These are phyloP conservation scores for Babyrousa celebensis DNA, from an alignment of 2,797 vertebrate species.

Conservation along the genomic window DNA sequence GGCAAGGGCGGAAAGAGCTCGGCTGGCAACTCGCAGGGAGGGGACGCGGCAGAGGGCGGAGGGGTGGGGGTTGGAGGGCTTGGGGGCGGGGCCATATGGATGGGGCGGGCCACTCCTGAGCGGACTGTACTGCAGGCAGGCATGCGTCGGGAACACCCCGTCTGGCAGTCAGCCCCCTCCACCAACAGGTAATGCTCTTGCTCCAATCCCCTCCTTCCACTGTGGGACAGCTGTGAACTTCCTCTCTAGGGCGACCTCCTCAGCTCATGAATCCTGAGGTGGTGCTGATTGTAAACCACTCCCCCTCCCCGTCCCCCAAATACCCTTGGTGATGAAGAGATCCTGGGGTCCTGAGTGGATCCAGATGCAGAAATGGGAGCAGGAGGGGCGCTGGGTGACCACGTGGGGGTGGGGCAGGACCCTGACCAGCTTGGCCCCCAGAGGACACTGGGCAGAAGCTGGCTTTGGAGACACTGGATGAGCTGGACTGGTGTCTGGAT, in stretches of 20 bases:
- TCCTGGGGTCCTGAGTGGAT: background rate
- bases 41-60: background rate
- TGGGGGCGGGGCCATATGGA: background rate
- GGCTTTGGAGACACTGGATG: conserved; percentile 95
- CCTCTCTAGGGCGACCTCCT: background rate
- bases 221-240: background rate
- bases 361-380: background rate
- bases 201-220: background rate
- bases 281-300: background rate
- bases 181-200: conserved; percentile 91
- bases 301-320: background rate
- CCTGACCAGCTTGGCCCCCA: conserved; percentile 84
- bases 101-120: background rate
- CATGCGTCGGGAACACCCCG: conserved; percentile 91
- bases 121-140: conserved; percentile 89
- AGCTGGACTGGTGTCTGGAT: conserved; percentile 98
- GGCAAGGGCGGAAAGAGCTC: rapidly evolving
- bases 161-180: conserved; percentile 92
- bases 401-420: background rate
- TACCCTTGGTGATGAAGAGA: background rate
- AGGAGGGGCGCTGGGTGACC: background rate
- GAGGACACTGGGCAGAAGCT: conserved; percentile 96
- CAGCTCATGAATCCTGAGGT: background rate
- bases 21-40: no score
- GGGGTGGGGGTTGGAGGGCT: rapidly evolving